phyloP scores from a whole-genome alignment of 2,113 vertebrate species.

The Apteryx owenii region DNA sequence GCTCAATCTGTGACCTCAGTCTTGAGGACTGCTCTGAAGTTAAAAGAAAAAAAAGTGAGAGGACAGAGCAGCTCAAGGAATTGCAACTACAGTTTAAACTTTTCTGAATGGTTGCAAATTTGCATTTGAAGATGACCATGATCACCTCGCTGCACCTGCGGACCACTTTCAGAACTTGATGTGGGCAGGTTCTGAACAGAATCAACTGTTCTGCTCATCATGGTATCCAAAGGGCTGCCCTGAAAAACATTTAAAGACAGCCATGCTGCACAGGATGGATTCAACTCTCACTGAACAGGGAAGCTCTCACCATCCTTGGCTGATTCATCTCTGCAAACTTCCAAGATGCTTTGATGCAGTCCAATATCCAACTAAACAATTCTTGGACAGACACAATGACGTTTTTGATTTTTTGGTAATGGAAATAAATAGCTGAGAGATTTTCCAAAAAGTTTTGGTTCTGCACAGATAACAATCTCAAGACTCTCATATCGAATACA shows the following conservation, averaged over 20 bases:
- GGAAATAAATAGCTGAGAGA: neutral
- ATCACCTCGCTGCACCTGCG: neutral
- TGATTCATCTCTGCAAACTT: neutral
- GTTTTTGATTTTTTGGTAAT: neutral
- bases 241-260: neutral
- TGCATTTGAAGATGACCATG: neutral
- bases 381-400: neutral
- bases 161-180: neutral
- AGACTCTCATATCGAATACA: neutral
- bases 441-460: neutral
- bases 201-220: neutral
- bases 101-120: neutral
- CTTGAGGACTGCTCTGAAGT: no score
- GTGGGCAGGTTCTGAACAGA: neutral
- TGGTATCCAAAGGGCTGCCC: neutral
- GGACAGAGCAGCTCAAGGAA: neutral
- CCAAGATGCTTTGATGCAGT: neutral
- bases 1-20: no score
- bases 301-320: neutral
- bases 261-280: neutral
- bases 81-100: neutral
- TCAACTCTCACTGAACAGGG: neutral
- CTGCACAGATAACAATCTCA: neutral
- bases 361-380: neutral
- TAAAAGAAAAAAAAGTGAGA: no score